Conservation (phyloP, 92 coral and sea anemone species). For the Epizoanthus rinbou region DNA sequence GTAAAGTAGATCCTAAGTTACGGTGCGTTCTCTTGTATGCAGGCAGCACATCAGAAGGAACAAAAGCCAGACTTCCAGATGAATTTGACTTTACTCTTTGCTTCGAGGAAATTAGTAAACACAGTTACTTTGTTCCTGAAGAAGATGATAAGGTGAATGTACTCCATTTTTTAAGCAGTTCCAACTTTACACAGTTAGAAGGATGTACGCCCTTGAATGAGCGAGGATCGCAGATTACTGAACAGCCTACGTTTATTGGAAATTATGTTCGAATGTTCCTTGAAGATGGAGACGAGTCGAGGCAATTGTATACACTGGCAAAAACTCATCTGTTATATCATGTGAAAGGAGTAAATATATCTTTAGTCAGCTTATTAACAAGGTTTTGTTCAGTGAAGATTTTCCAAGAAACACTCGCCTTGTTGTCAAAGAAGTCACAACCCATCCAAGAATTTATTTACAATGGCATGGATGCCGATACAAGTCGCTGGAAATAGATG, state of each 20-base stretch:
- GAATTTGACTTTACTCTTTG: slow-evolving; percentile 54
- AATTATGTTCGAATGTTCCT: slow-evolving; percentile 43
- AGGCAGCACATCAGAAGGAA: slow-evolving; percentile 55
- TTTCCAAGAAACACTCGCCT: slow-evolving; percentile 45
- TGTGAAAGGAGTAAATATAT: slow-evolving; percentile 32
- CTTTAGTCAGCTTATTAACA: slow-evolving; percentile 33
- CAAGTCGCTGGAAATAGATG: slow-evolving; percentile 28
- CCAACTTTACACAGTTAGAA: slow-evolving; percentile 14
- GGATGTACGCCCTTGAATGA: slow-evolving; percentile 4
- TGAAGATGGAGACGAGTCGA: slow-evolving; percentile 40
- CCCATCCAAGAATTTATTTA: slow-evolving; percentile 36
- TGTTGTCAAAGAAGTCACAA: slow-evolving; percentile 41
- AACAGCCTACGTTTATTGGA: slow-evolving; percentile 18
- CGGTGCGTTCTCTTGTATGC: slow-evolving; percentile 43
- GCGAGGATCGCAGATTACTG: slow-evolving; percentile 31
- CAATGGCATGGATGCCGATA: slow-evolving; percentile 46
- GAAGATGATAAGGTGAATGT: slow-evolving; percentile 19
- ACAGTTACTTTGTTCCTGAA: slow-evolving; percentile 36
- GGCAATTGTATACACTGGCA: slow-evolving; percentile 1
- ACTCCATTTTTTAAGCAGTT: background rate
- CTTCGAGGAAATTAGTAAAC: slow-evolving; percentile 48
- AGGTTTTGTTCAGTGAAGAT: slow-evolving; percentile 28
- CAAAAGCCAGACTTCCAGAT: slow-evolving; percentile 49
- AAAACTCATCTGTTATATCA: background rate
- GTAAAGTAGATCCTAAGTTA: slow-evolving; percentile 41